Conservation (phyloP, 2,888 invertebrate genomes). For the Plusia festucae region DNA sequence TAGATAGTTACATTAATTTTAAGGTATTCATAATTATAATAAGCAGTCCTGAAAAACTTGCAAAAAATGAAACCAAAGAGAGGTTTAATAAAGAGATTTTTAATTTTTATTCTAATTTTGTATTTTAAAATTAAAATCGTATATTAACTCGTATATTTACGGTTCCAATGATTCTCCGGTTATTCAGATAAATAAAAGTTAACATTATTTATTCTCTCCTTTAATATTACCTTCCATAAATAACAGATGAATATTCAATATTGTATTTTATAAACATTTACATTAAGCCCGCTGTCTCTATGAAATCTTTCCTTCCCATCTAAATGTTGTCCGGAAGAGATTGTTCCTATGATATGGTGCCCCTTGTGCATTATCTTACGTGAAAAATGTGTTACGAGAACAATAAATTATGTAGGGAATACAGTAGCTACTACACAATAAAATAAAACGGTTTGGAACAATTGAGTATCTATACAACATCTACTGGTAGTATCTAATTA, state of each 20-base stretch:
- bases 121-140: no score
- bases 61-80: no score
- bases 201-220: neutral
- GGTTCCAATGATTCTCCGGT: no score
- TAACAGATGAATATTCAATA: neutral
- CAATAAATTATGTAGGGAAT: neutral
- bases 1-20: no score
- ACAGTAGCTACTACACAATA: neutral
- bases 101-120: no score
- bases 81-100: no score
- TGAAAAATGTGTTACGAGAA: neutral
- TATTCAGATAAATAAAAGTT: no score
- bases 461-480: neutral
- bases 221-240: neutral
- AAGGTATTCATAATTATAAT: no score
- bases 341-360: neutral
- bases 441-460: neutral
- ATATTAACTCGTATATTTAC: no score
- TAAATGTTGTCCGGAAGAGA: constrained; percentile 7
- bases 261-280: neutral
- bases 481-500: neutral
- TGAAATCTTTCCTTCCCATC: constrained; percentile 1
- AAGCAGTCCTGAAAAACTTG: no score
- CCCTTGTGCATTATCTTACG: constrained; percentile 3
- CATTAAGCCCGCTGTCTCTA: neutral